Base-by-base conservation (phyloP, 2,888 invertebrate genomes). In the Frankliniella intonsa region DNA sequence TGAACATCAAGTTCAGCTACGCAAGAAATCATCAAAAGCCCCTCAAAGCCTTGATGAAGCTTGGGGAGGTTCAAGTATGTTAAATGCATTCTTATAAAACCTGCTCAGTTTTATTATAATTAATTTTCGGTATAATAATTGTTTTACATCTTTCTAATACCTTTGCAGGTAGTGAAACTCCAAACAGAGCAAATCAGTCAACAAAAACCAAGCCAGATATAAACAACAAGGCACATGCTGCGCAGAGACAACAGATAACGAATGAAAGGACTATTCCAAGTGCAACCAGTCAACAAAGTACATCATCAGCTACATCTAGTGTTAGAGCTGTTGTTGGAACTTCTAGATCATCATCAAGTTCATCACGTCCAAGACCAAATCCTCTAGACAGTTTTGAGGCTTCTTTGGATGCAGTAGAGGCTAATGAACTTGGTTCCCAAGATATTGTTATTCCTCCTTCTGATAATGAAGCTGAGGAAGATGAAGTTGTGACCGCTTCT, bases 251-350 rank as follows among this genome's bases (percentile, higher is more conserved):
- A 38, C 38, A 38, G 38, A 38, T 38, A 38, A n/a, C n/a, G n/a
- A n/a, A n/a, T n/a, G n/a, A n/a, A n/a, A n/a, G n/a, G n/a, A n/a
- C n/a, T n/a, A n/a, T n/a, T n/a, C 38, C 38, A 5, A 25, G 22
- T 25, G 69, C 22, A 25, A 22, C 25, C 0, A 76, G 69, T 22
- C 69, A 76, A 76, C 69, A 22, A 25, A 76, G 69, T 25, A 25
- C 69, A 1, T 12, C 69, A 8, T 76, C 69, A 25, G 25, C 69
- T 10, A 76, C 69, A 25, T 76, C 69, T 25, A 76, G 69, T 22
- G 25, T 22, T 5, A 22, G 69, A 25, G 69, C 69, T 25, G 69
- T 76, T 76, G 69, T 76, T 76, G 69, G 69, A 76, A 76, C 69
- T 11, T 25, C 69, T 11, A 25, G 12, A 22, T 25, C 69, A 9